Evolutionary conservation across 2,888 invertebrate species (phyloP).

Genomic region (Pyrrhia umbra): DNA sequence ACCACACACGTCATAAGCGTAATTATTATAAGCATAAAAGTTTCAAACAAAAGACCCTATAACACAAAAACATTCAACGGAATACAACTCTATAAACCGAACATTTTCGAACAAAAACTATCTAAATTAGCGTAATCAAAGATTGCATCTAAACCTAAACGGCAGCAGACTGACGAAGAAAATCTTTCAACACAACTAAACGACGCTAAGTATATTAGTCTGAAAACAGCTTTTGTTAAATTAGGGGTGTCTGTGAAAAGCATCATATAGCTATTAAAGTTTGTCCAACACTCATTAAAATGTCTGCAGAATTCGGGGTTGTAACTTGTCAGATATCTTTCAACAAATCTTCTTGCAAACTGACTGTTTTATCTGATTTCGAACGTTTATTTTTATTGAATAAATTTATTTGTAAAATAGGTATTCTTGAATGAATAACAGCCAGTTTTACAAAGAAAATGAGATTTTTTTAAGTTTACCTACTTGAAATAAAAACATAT

Average conservation of each 20-base stretch:
- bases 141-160: slow-evolving; percentile 20
- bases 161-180: slow-evolving; percentile 16
- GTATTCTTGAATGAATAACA: too few species aligned
- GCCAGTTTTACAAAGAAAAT: too few species aligned
- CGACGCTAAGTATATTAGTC: slow-evolving; percentile 34
- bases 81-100: not conserved
- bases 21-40: not conserved
- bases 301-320: slow-evolving; percentile 40
- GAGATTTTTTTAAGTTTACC: too few species aligned
- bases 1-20: too few species aligned
- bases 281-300: slow-evolving; percentile 45
- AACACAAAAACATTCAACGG: not conserved
- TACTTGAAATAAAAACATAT: too few species aligned
- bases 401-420: slow-evolving; percentile 9
- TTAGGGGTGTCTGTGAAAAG: slow-evolving; percentile 21
- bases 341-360: slow-evolving; percentile 37
- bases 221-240: slow-evolving; percentile 43
- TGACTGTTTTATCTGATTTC: slow-evolving; percentile 41
- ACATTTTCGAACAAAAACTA: slow-evolving; percentile 15
- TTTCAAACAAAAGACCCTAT: not conserved
- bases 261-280: slow-evolving; percentile 40
- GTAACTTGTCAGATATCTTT: slow-evolving; percentile 28
- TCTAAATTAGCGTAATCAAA: slow-evolving; percentile 8
- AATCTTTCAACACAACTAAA: slow-evolving; percentile 26
- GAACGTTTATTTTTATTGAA: slow-evolving; percentile 19